Base-by-base conservation (phyloP, 23 tunicate genomes). In the Halocynthia aurantium region DNA sequence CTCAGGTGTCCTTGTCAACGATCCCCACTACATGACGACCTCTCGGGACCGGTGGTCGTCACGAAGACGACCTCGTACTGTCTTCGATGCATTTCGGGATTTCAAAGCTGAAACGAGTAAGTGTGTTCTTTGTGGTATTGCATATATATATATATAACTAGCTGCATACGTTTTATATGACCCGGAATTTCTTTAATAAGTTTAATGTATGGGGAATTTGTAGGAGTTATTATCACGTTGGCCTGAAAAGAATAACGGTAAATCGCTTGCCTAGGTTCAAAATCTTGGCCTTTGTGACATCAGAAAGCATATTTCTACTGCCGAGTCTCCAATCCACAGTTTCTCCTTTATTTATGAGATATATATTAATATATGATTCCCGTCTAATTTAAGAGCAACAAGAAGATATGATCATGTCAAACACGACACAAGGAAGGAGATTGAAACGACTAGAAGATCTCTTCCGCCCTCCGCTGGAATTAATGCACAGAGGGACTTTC, bases 401-500 rank as follows among this genome's bases (percentile, higher is more conserved):
- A 74, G 78, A 74, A 74, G 78, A 44, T 49, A 20, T 74, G 9
- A 11, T 53, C 8, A 53, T 64, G 8, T 53, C 63, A 5, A 22
- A 71, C 50, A 17, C 63, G 21, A 21, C 10, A 8, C 54, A 7
- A 17, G 18, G 55, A 12, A 40, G 58, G n/a, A 75, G 82, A 17
- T 51, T 76, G 6, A 89, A 89, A 50, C 82, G 86, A 51, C 79
- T 89, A 6, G 88, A 84, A 81, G 96, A 89, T 76, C 61, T 89
- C 40, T 89, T 89, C 63, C 88, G 96, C 6, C 96, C 88, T 22
- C 96, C 96, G 9, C 56, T 76, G 53, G 88, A 89, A 62, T 71
- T 89, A 12, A 89, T 89, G 88, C 85, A 89, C 69, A 58, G 61
- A 40, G 96, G 96, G 69, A 77, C 88, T 18, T 84, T 89, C 75